Evolutionary conservation across 2,888 invertebrate genomes (phyloP), one percentile per base, ranked within the genome.

Genomic region (Hypercompe scribonia): DNA sequence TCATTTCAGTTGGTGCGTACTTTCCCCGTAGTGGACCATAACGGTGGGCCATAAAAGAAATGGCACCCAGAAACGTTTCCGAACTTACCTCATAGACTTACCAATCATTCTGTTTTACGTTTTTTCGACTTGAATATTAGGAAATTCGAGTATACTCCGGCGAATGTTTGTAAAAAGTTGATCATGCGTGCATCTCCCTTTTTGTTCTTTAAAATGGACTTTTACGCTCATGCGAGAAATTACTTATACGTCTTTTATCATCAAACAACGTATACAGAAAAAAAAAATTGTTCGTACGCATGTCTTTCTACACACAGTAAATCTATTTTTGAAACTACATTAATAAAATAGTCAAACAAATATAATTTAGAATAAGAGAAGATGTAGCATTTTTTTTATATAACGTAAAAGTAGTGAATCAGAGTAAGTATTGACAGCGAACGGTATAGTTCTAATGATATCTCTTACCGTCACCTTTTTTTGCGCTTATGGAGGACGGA

Each of bases 41-140:
- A 91, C 88, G 90, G 84, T 79, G 78, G 88, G 87, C 87, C 85
- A 90, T 93, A 92, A 93, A 92, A 82, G 88, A 87, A 92, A 92
- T 90, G 89, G 88, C 85, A 86, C 70, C 85, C 84, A 86, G 84
- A 90, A 90, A 91, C 87, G 90, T 81, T 86, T 34, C 74, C 86
- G 77, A 87, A 88, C 87, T 89, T 90, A 88, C 90, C 89, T 90
- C 87, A 86, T 87, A 84, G 88, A 88, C 85, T 89, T 90, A 87
- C 88, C 84, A 90, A 90, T 89, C 81, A 85, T 87, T 83, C 81
- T 81, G 81, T 80, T 75, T 70, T 71, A 61, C 66, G 66, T 50
- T 71, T 46, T 61, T 72, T 61, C 28, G 42, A n/a, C 42, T 71
- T 68, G 31, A 64, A n/a, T 68, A 31, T 74, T 54, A 39, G 8